Conservation (phyloP, 2,113 vertebrate species). For the Hyaena hyaena region DNA sequence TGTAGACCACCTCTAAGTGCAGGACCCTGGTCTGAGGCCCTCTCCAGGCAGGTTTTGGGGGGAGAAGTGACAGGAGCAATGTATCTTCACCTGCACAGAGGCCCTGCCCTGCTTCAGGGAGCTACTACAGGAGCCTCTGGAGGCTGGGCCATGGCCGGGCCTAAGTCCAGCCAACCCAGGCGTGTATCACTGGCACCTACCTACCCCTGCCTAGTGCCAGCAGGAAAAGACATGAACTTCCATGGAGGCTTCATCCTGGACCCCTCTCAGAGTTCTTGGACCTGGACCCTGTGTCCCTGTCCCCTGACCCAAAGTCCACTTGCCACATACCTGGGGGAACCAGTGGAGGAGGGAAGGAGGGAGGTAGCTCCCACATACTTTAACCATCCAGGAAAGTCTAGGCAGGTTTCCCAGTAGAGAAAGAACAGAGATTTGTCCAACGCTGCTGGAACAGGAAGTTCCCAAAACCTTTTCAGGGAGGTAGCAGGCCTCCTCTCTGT, state of each 20-base stretch:
- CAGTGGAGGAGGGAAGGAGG: background rate
- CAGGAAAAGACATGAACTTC: background rate
- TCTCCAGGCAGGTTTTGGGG: background rate
- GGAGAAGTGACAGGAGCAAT: background rate
- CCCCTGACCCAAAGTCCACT: background rate
- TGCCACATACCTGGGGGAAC: background rate
- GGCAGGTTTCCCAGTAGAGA: background rate
- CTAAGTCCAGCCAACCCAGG: background rate
- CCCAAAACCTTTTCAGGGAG: background rate
- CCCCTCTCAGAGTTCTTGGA: background rate
- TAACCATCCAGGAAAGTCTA: background rate
- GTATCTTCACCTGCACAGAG: background rate
- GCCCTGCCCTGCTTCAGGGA: background rate
- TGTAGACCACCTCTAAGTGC: background rate
- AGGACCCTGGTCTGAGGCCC: background rate
- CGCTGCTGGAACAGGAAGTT: background rate
- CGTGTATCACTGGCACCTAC: background rate
- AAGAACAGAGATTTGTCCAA: background rate
- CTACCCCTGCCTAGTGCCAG: background rate
- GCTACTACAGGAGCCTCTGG: background rate
- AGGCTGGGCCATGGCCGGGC: background rate
- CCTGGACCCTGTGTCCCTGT: background rate
- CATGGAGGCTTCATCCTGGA: background rate
- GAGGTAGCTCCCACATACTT: background rate
- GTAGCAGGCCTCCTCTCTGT: background rate